Conservation (phyloP, 1,140 invertebrate genomes). For the Triops cancriformis region DNA sequence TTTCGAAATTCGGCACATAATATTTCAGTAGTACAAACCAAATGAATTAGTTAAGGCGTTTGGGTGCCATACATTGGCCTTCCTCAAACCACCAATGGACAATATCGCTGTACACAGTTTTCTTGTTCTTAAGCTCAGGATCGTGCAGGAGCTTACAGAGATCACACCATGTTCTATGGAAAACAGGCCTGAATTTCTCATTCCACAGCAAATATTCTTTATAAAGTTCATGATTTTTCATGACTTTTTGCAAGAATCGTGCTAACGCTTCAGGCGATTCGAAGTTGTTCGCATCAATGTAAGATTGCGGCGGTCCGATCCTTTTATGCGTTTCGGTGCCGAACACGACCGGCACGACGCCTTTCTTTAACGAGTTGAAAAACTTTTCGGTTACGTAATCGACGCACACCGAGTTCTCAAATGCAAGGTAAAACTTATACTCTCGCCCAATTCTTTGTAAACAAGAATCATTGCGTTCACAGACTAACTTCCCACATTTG, state of each 20-base stretch:
- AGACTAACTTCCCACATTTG: constrained; percentile 38
- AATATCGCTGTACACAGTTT: constrained; percentile 18
- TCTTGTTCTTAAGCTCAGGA: neutral
- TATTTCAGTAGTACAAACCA: too few relatives aligned
- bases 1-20: too few relatives aligned
- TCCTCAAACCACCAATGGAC: constrained; percentile 28
- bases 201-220: constrained; percentile 37
- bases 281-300: constrained; percentile 51
- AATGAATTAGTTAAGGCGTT: too few relatives aligned
- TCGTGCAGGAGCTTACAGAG: constrained; percentile 33
- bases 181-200: constrained; percentile 32
- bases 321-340: constrained; percentile 49
- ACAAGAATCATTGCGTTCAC: constrained; percentile 16
- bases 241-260: constrained; percentile 44
- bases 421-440: constrained; percentile 47
- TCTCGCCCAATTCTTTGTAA: neutral
- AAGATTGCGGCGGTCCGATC: constrained; percentile 54
- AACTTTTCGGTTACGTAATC: constrained; percentile 37
- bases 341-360: constrained; percentile 59
- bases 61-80: constrained; percentile 19
- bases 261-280: constrained; percentile 44
- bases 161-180: constrained; percentile 32
- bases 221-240: constrained; percentile 34
- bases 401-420: constrained; percentile 44
- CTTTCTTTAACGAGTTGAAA: constrained; percentile 35